Percentiles rank a stretch among this genome's conserved stretches.
Evolutionary conservation across 1,140 invertebrate species (phyloP).

Genomic region (Hyles euphorbiae): DNA sequence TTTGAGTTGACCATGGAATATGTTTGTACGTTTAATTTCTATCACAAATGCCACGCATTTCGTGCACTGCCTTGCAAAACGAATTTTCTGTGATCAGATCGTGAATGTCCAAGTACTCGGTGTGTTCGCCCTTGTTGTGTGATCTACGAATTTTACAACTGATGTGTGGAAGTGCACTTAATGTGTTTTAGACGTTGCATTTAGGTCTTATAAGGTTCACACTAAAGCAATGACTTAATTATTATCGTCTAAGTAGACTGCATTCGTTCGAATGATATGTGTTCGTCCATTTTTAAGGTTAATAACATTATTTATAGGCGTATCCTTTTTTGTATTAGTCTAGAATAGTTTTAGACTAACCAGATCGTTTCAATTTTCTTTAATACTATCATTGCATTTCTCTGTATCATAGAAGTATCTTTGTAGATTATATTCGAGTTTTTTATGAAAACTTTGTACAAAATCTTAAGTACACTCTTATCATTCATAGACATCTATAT

Average conservation of each 20-base stretch:
- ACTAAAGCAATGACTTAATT: conserved; percentile 60
- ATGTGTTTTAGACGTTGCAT: conserved; percentile 47
- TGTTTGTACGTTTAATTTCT: conserved; percentile 27
- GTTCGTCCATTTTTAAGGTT: conserved; percentile 71
- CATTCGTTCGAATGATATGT: conserved; percentile 71
- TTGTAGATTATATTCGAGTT: no score
- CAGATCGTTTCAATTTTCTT: conserved; percentile 18
- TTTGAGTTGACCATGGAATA: conserved; percentile 8
- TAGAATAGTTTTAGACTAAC: conserved; percentile 34
- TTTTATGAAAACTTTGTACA: conserved; percentile 36
- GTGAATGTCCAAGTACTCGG: conserved; percentile 21
- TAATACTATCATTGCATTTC: conserved; percentile 7
- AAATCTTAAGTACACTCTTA: conserved; percentile 20
- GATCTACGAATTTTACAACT: conserved; percentile 7
- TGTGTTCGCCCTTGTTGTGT: conserved; percentile 5
- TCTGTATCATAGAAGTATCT: no score
- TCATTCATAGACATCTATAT: conserved; percentile 11
- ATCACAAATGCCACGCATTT: conserved; percentile 34
- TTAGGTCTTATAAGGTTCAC: conserved; percentile 46
- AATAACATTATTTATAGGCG: conserved; percentile 60
- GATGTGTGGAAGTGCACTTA: conserved; percentile 60
- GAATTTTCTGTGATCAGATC: conserved; percentile 30
- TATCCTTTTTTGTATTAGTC: conserved; percentile 60
- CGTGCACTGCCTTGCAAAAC: conserved; percentile 43
- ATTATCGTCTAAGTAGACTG: conserved; percentile 65